Evolutionary conservation across 2,797 vertebrate genomes (phyloP), one percentile per base, ranked within the genome.

Genomic region (Pagetopsis macropterus): DNA sequence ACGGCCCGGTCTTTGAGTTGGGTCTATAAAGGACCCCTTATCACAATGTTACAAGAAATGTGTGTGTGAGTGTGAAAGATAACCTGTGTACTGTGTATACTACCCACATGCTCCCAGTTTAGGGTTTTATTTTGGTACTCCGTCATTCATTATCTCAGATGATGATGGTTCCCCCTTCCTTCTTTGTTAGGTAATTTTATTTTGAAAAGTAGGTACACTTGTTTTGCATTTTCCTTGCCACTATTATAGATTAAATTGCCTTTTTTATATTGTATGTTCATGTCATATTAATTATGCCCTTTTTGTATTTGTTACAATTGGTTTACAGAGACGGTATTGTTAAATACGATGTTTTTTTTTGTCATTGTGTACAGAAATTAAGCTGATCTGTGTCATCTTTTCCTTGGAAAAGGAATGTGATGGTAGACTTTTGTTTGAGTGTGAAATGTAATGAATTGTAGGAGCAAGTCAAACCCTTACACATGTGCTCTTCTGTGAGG

Each of bases 391-490:
- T 49, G 58, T 85, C 45, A 23, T 91, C 78, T 91, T 92, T 91
- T 92, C 88, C 90, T 87, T 91, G 84, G 87, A 91, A 91, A 90
- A 91, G 85, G 84, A 87, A 66, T 84, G 80, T 75, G 74, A 90
- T 73, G 51, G 79, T 90, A 91, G 84, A 89, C 76, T 91, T 91
- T 75, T 86, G 75, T 86, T 62, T 81, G 69, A 88, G 80, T 88
- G 78, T 83, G 57, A 84, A 71, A 67, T 77, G 58, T 83, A 73
- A 78, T 75, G 23, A 46, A 51, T 62, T 76, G 59, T 49, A 68
- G 56, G 44, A 63, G 58, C 45, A 52, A 83, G 64, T 61, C 45
- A 50, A 70, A 71, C n/a, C 37, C 13, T 17, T 63, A 60, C 70
- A 54, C 56, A 56, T 61, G 57, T 70, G 56, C 72, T 77, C 50